phyloP scores from a whole-genome alignment of 2,113 vertebrate species.

The Tychaedon coryphoeus region DNA sequence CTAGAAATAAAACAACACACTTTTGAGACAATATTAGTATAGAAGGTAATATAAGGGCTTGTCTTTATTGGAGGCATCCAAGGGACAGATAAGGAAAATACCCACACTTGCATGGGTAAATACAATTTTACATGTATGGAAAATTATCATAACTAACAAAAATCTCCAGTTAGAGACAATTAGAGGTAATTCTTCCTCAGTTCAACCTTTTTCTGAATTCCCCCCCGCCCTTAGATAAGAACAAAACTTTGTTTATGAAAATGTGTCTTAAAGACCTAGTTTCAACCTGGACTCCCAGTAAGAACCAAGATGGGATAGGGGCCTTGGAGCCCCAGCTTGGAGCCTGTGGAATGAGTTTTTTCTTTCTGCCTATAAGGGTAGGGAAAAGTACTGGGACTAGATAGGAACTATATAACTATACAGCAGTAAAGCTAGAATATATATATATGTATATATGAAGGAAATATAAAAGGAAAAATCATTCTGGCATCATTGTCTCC shows the following conservation, averaged over 20 bases:
- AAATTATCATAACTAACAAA: background rate
- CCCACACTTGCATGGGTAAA: fast-evolving
- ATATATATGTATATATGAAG: background rate
- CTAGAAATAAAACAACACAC: background rate
- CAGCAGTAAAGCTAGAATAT: background rate
- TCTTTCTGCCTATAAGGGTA: background rate
- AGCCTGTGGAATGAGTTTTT: background rate
- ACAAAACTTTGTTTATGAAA: background rate
- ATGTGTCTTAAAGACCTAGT: background rate
- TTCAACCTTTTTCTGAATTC: background rate
- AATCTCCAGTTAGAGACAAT: background rate
- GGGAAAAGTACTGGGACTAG: background rate
- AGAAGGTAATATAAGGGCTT: background rate
- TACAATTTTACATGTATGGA: no score
- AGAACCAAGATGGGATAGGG: background rate
- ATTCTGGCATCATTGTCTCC: background rate
- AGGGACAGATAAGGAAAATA: background rate
- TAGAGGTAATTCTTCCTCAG: background rate
- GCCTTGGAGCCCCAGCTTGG: background rate
- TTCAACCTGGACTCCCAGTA: background rate
- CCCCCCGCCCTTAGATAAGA: background rate
- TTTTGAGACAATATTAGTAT: background rate
- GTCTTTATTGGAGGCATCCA: background rate
- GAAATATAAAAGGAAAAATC: background rate
- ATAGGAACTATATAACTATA: background rate